phyloP scores from a whole-genome alignment of 2,797 vertebrate species.

The Gobio occitaniae region DNA sequence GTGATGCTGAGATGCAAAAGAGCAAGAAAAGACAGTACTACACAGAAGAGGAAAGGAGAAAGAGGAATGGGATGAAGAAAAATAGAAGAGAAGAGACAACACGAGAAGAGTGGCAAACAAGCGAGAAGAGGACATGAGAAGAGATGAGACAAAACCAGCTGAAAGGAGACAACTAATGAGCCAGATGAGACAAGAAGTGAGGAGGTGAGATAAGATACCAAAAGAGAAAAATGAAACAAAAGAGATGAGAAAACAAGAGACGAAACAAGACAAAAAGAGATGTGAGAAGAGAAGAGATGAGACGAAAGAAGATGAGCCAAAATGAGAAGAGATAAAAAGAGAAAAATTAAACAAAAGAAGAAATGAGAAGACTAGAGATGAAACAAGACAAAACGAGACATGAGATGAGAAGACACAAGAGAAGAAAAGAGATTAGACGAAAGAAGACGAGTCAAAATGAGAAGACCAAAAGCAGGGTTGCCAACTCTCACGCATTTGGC shows the following conservation, averaged over 20 bases:
- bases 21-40: conserved; percentile 6
- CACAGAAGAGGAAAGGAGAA: conserved; percentile 7
- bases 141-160: not conserved
- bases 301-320: not conserved
- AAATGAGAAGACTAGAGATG: not conserved
- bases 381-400: not conserved
- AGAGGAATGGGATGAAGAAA: conserved; percentile 15
- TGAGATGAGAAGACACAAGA: not conserved
- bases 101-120: not conserved
- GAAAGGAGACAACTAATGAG: not conserved
- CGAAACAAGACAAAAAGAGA: not conserved
- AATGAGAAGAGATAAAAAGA: not conserved
- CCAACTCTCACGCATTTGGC: too few relatives aligned
- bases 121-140: not conserved
- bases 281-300: not conserved
- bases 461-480: not conserved
- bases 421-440: not conserved
- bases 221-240: not conserved
- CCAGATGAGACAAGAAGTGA: not conserved
- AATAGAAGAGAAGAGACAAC: not conserved
- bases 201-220: not conserved
- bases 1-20: conserved; percentile 40
- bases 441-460: not conserved
- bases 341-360: not conserved
- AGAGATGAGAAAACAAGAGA: not conserved